Evolutionary conservation across 1,140 invertebrate genomes (phyloP), one percentile per base, ranked within the genome.

Genomic region (Drosophila persimilis): DNA sequence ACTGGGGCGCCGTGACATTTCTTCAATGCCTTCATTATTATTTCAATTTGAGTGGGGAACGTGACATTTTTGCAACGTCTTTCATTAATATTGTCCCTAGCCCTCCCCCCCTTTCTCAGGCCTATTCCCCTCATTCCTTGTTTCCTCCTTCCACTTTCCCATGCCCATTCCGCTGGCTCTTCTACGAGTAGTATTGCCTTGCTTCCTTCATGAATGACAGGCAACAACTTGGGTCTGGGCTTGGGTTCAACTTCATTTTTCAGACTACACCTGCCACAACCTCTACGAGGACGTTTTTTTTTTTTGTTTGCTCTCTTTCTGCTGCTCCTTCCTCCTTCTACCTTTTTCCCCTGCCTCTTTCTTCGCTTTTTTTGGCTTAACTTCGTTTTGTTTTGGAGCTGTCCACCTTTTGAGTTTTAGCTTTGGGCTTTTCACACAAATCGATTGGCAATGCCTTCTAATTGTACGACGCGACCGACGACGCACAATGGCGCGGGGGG

Each of bases 371-470:
- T 53, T 52, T 31, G 66, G 39, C 20, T 29, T 48, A 51, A 35
- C 39, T 70, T 70, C 56, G 70, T 70, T 59, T 69, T 63, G 20
- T 46, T 44, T 57, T 73, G 70, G 52, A 65, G 64, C 44, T 58
- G 77, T 70, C 73, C 81, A 81, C 81, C 83, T 88, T 88, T 76
- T 81, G 78, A 83, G 77, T 64, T 77, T 80, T 73, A 62, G 67
- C 70, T 74, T 77, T 69, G 74, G 35, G 79, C 83, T 86, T 85
- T 85, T 85, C 80, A 85, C 83, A 85, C 81, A 88, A 88, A 86
- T 86, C 81, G 81, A 86, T 86, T 86, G 81, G 81, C 81, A 86
- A 86, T 88, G 81, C 81, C 81, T 86, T 80, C 83, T 86, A 86
- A 86, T 86, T 86, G 81, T 86, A 86, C 81, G 3, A 13, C 35